phyloP scores from a whole-genome alignment of 2,888 invertebrate genomes.

The Euphydryas editha region DNA sequence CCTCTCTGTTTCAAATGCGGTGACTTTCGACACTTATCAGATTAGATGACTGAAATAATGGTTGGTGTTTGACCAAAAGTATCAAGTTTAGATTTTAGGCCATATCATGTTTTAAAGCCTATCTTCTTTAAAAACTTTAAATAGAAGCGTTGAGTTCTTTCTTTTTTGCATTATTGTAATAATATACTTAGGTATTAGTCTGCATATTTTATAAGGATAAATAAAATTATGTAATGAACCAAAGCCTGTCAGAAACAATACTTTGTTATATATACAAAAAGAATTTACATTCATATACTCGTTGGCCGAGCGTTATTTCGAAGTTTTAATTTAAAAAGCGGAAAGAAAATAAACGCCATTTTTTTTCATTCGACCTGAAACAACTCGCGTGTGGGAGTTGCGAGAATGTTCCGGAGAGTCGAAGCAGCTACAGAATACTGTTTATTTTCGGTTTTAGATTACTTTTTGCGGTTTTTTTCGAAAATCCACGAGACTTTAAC shows the following conservation, averaged over 20 bases:
- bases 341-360: not conserved
- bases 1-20: no score
- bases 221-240: not conserved
- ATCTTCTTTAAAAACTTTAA: no score
- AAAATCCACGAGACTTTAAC: constrained; percentile 20
- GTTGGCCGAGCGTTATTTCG: constrained; percentile 4
- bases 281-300: not conserved
- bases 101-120: no score
- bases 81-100: no score
- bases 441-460: constrained; percentile 26
- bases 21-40: no score
- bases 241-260: not conserved
- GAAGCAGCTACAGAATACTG: constrained; percentile 20
- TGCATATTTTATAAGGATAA: no score
- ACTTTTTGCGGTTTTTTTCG: constrained; percentile 32
- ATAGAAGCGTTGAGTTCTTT: no score
- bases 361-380: constrained; percentile 21
- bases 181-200: no score
- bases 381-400: constrained; percentile 21
- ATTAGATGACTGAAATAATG: no score
- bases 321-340: constrained; percentile 6
- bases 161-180: no score
- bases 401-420: constrained; percentile 28
- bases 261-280: not conserved
- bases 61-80: no score